Conservation (phyloP, 2,797 vertebrate species). For the Steatocranus sp. region DNA sequence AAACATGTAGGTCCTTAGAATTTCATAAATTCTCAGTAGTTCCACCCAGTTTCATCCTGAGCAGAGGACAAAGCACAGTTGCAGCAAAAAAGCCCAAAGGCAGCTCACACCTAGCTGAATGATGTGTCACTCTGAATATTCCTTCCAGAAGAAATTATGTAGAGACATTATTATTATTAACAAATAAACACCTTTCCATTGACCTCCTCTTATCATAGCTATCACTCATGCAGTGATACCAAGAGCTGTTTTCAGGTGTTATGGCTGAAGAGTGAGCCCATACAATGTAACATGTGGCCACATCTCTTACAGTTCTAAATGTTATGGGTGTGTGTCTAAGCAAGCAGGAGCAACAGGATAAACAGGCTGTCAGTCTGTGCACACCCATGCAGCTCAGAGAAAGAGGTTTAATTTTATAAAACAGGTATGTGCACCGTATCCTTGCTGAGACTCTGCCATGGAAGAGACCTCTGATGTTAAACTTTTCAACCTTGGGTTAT, state of each 20-base stretch:
- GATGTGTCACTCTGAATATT: background rate
- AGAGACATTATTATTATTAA: background rate
- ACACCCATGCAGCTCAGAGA: background rate
- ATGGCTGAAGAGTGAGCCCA: background rate
- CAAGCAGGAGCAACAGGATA: background rate
- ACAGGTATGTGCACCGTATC: background rate
- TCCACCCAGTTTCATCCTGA: background rate
- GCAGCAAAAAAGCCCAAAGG: accelerated
- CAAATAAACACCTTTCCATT: background rate
- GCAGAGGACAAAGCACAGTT: background rate
- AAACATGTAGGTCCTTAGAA: background rate
- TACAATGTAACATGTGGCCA: background rate
- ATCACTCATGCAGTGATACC: background rate
- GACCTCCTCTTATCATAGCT: background rate
- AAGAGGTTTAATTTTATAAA: background rate
- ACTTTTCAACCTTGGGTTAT: background rate
- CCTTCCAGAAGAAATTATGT: background rate
- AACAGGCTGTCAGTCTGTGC: background rate
- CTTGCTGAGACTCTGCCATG: background rate
- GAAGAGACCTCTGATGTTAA: background rate
- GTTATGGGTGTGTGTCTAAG: background rate
- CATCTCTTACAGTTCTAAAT: background rate
- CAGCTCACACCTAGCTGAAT: background rate
- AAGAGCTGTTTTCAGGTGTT: background rate
- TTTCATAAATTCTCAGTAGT: background rate